A percentile compares a stretch with the other conserved stretches of the same genome.
These are phyloP conservation scores for Carapus acus DNA, from an alignment of 2,797 vertebrate species.

Conservation along the genomic window DNA sequence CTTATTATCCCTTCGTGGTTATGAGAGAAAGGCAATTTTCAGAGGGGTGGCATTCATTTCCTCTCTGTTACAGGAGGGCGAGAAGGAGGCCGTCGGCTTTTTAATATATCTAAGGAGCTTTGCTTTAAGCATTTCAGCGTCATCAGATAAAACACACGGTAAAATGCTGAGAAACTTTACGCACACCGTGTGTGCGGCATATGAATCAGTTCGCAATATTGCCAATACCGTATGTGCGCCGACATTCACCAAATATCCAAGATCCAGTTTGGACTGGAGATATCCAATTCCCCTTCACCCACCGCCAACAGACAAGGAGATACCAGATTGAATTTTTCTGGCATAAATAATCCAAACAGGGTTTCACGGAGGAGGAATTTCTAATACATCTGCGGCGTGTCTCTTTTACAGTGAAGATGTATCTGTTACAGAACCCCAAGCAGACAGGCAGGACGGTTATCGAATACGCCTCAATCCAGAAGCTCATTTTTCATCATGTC, in stretches of 20 bases:
- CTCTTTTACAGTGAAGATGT: slow-evolving; percentile 1
- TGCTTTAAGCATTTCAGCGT: slow-evolving; percentile 16
- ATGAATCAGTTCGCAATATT: slow-evolving; percentile 4
- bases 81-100: slow-evolving; percentile 48
- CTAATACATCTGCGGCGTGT: background rate
- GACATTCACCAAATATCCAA: slow-evolving; percentile 11
- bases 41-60: slow-evolving; percentile 60
- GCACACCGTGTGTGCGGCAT: slow-evolving; percentile 1
- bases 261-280: background rate
- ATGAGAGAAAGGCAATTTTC: slow-evolving; percentile 45
- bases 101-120: slow-evolving; percentile 51
- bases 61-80: slow-evolving; percentile 47
- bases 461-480: slow-evolving; percentile 1
- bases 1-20: slow-evolving; percentile 36
- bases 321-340: no score
- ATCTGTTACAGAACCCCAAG: background rate
- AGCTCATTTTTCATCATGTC: background rate
- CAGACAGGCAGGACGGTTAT: background rate
- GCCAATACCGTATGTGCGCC: slow-evolving; percentile 4
- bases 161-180: slow-evolving; percentile 17
- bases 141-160: slow-evolving; percentile 27
- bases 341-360: slow-evolving; percentile 18
- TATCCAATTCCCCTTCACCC: slow-evolving; percentile 5
- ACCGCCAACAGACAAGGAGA: slow-evolving; percentile 6
- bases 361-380: slow-evolving; percentile 3